phyloP scores from a whole-genome alignment of 2,888 invertebrate species.

The Allacma fusca region DNA sequence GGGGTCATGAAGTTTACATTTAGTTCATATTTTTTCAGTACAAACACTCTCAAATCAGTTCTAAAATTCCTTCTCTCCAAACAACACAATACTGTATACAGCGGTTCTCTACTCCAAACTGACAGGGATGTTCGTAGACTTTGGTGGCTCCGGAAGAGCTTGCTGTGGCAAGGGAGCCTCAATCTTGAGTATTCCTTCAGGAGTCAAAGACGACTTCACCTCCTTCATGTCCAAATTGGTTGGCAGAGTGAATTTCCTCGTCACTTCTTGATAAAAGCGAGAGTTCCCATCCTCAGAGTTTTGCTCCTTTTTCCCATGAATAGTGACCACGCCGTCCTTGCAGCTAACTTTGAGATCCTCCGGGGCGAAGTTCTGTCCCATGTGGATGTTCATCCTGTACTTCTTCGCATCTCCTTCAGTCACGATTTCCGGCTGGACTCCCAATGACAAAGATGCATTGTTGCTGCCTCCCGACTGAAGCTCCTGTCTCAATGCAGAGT shows the following conservation, averaged over 20 bases:
- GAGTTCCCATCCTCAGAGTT: slow-evolving; percentile 43
- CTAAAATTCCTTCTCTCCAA: no score
- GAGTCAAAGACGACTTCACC: slow-evolving; percentile 58
- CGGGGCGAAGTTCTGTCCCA: slow-evolving; percentile 59
- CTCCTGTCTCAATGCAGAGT: no score
- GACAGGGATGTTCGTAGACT: slow-evolving; percentile 60
- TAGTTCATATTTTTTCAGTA: no score
- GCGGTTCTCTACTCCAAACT: neutral
- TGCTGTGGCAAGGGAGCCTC: slow-evolving; percentile 58
- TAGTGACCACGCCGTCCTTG: slow-evolving; percentile 39
- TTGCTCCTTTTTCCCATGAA: slow-evolving; percentile 44
- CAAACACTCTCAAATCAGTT: no score
- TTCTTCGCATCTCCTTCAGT: no score
- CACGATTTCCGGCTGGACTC: no score
- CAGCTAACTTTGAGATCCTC: slow-evolving; percentile 61
- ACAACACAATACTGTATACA: no score
- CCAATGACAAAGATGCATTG: no score
- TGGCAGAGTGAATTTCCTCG: slow-evolving; percentile 61
- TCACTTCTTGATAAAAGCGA: slow-evolving; percentile 60
- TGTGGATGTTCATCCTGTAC: slow-evolving; percentile 59
- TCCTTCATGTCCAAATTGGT: slow-evolving; percentile 57
- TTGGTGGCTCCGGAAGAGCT: slow-evolving; percentile 43
- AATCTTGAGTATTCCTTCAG: slow-evolving; percentile 61
- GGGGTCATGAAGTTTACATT: no score
- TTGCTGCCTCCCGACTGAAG: no score